These are phyloP conservation scores for Scaeva pyrastri DNA, from an alignment of 2,888 invertebrate genomes.

Conservation along the genomic window DNA sequence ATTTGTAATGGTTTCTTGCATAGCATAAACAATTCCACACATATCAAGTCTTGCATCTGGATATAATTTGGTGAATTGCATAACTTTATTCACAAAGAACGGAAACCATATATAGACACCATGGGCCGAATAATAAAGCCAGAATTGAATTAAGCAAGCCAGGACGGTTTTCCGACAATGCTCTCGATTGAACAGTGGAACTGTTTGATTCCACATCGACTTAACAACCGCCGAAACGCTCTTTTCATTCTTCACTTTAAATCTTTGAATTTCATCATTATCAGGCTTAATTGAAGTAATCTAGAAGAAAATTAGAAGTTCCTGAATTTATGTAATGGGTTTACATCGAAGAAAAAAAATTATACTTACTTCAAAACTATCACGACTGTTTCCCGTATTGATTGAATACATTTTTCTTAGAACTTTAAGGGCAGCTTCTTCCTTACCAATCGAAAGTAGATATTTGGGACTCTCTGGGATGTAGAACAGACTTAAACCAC, in stretches of 20 bases:
- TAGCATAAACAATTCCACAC: conserved; percentile 79
- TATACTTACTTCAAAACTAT: conserved; percentile 67
- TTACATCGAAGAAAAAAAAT: no score
- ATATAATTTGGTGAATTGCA: conserved; percentile 77
- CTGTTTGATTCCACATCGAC: conserved; percentile 82
- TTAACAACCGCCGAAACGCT: conserved; percentile 38
- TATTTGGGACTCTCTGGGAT: conserved; percentile 83
- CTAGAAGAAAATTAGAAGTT: conserved; percentile 26
- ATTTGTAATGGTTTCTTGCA: conserved; percentile 8
- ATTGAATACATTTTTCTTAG: conserved; percentile 78
- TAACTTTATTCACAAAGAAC: conserved; percentile 80
- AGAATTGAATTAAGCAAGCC: conserved; percentile 80
- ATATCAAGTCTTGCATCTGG: conserved; percentile 77
- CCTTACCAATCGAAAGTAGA: conserved; percentile 77
- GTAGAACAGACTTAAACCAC: conserved; percentile 78
- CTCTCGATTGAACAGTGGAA: conserved; percentile 79
- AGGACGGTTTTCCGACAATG: conserved; percentile 79
- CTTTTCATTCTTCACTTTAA: conserved; percentile 42
- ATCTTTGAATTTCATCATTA: conserved; percentile 9
- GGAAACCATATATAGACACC: conserved; percentile 82
- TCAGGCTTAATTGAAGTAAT: conserved; percentile 22
- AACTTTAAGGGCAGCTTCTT: conserved; percentile 78
- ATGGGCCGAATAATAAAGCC: conserved; percentile 79
- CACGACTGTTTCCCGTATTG: conserved; percentile 77
- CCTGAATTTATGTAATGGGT: no score